Conservation (phyloP, 2,797 vertebrate genomes). For the Lagodon rhomboides region DNA sequence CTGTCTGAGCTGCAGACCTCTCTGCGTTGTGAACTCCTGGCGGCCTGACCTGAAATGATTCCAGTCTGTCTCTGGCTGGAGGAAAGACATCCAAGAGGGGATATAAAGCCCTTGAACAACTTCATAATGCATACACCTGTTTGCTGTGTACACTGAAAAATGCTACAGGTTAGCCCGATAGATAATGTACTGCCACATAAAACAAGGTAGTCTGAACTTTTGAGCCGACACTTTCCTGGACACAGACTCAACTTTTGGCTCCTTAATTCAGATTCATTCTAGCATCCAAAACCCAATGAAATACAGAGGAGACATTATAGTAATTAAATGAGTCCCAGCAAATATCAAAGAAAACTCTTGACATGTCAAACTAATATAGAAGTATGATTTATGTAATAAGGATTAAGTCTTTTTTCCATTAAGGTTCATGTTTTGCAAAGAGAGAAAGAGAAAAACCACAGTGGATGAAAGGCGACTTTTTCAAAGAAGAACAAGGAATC, state of each 20-base stretch:
- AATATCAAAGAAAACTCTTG: neutral
- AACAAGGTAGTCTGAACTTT: constrained; percentile 29
- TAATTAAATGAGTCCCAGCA: neutral
- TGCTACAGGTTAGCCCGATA: constrained; percentile 30
- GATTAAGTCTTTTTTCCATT: neutral
- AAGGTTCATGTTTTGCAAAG: neutral
- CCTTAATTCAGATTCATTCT: neutral
- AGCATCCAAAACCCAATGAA: constrained; percentile 1
- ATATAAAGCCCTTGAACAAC: constrained; percentile 71
- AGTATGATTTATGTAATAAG: neutral
- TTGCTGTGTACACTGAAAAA: constrained; percentile 57
- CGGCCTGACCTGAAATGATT: constrained; percentile 77
- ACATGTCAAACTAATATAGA: neutral
- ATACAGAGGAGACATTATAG: neutral
- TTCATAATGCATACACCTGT: constrained; percentile 68
- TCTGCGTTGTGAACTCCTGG: constrained; percentile 74
- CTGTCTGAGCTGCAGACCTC: constrained; percentile 69
- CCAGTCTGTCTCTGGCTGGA: constrained; percentile 66
- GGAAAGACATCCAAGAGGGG: constrained; percentile 68
- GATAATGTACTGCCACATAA: constrained; percentile 35
- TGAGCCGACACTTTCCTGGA: constrained; percentile 33
- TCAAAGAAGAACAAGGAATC: neutral
- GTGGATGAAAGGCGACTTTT: neutral
- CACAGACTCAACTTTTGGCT: constrained; percentile 18
- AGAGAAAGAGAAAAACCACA: neutral